Conservation (phyloP, 2,888 invertebrate genomes). For the Sarcophaga rosellei region DNA sequence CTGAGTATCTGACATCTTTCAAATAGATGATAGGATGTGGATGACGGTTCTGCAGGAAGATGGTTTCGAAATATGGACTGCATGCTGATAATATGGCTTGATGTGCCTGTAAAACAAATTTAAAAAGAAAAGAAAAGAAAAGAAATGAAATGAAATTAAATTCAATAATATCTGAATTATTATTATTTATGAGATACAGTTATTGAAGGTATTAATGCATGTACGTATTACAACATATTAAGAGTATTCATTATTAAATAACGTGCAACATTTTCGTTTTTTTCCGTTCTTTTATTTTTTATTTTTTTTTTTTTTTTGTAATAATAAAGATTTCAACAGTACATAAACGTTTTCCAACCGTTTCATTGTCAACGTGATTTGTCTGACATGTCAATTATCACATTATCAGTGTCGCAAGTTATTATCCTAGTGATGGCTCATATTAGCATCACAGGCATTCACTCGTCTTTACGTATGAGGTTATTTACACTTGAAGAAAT, state of each 20-base stretch:
- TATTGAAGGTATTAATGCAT: no score
- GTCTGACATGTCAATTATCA: conserved; percentile 57
- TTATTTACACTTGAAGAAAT: conserved; percentile 1
- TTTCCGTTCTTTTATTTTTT: background rate
- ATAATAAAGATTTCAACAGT: no score
- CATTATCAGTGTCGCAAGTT: conserved; percentile 22
- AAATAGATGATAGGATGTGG: conserved; percentile 96
- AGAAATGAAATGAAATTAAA: background rate
- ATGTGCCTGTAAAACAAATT: conserved; percentile 87
- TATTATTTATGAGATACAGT: no score
- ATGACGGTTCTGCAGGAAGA: conserved; percentile 93
- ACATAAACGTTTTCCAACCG: conserved; percentile 8
- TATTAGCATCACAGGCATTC: background rate
- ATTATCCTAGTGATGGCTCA: conserved; percentile 27
- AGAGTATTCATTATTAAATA: background rate
- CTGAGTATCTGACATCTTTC: conserved; percentile 94
- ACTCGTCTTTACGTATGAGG: background rate
- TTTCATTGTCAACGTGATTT: conserved; percentile 58
- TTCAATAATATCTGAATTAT: background rate
- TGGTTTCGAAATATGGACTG: conserved; percentile 96
- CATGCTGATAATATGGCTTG: conserved; percentile 96
- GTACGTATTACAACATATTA: background rate
- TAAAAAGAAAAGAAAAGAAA: conserved; percentile 70
- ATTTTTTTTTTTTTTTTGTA: no score
- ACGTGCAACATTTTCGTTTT: background rate